phyloP scores from a whole-genome alignment of 2,113 vertebrate species.

The Gallinago jamesoni region DNA sequence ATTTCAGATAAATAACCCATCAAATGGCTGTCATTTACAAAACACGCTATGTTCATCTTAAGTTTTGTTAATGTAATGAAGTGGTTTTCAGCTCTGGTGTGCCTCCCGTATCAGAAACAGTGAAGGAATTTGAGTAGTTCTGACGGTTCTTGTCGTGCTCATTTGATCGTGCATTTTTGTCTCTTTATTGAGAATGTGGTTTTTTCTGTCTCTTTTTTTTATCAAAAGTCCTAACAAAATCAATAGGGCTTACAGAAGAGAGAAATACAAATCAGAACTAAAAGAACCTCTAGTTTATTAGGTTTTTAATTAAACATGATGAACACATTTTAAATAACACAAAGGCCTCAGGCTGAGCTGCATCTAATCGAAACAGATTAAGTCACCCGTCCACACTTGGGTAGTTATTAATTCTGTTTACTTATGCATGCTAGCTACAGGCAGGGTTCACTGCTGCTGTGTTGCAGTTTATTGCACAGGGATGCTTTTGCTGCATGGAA shows the following conservation, averaged over 20 bases:
- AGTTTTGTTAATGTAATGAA: background rate
- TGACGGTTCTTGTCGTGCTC: background rate
- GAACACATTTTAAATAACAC: conserved; percentile 77
- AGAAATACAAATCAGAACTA: conserved; percentile 39
- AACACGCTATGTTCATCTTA: background rate
- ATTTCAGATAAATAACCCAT: background rate
- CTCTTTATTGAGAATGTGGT: background rate
- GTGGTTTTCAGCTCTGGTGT: background rate
- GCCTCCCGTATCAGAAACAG: rapidly evolving
- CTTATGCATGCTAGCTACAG: conserved; percentile 72
- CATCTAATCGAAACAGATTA: conserved; percentile 76
- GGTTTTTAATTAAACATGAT: conserved; percentile 83
- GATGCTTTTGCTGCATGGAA: conserved; percentile 63
- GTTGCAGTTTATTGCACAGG: conserved; percentile 60
- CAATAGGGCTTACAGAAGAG: background rate
- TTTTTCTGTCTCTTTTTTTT: background rate
- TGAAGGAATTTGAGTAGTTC: background rate
- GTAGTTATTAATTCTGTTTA: conserved; percentile 76
- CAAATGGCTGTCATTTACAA: background rate
- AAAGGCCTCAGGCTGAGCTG: conserved; percentile 67
- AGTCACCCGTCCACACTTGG: conserved; percentile 72
- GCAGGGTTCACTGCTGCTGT: conserved; percentile 52
- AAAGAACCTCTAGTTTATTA: conserved; percentile 64
- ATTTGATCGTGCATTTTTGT: background rate
- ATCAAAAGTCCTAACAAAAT: background rate